These are phyloP conservation scores for Laticauda laticaudata DNA, from an alignment of 2,113 vertebrate species.

Conservation along the genomic window DNA sequence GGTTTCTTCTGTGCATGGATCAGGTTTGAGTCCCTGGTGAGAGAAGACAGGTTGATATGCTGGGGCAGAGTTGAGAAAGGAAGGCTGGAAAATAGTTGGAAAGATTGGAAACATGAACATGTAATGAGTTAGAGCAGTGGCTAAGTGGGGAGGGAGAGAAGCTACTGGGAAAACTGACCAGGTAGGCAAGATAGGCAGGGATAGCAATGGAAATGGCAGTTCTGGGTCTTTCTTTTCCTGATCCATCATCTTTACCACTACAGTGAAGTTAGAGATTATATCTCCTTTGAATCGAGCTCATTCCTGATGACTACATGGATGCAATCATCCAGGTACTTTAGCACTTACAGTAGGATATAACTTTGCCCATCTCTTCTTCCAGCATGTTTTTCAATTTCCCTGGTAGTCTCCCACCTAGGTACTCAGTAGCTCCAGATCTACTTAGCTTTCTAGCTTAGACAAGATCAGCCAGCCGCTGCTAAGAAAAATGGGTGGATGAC, in stretches of 20 bases:
- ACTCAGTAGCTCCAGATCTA: not conserved
- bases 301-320: not conserved
- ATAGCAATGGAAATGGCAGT: not conserved
- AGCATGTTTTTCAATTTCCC: not conserved
- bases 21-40: not conserved
- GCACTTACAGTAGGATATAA: not conserved
- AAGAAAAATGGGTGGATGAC: not conserved
- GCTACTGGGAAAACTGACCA: not conserved
- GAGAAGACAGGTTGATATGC: not conserved
- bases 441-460: not conserved
- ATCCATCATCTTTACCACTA: not conserved
- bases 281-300: not conserved
- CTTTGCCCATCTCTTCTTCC: not conserved
- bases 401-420: not conserved
- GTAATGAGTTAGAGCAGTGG: not conserved
- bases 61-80: not conserved
- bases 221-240: not conserved
- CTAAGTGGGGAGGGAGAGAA: not conserved
- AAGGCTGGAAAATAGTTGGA: not conserved
- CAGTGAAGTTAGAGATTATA: not conserved
- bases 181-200: not conserved
- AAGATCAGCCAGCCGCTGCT: not conserved
- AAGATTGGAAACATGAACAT: not conserved
- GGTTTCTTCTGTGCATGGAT: not conserved
- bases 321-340: not conserved